These are phyloP conservation scores for Sylvietta virens DNA, from an alignment of 2,113 vertebrate species.

Conservation along the genomic window DNA sequence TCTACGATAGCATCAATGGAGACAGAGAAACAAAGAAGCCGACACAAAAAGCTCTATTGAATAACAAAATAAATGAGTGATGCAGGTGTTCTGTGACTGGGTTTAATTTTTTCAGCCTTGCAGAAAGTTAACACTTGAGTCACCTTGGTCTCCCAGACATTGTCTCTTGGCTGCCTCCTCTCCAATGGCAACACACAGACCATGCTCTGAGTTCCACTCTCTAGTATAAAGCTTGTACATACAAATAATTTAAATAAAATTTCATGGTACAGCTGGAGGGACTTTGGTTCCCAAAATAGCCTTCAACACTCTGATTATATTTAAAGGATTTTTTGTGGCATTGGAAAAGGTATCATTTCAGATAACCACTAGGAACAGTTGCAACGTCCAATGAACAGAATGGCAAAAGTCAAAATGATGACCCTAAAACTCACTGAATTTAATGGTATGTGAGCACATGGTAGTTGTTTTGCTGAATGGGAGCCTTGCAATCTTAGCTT, in stretches of 20 bases:
- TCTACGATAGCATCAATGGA: slow-evolving; percentile 43
- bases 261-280: neutral
- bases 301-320: neutral
- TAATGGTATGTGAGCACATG: neutral
- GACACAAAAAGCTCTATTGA: slow-evolving; percentile 47
- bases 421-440: neutral
- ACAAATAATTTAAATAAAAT: neutral
- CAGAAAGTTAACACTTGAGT: slow-evolving; percentile 25
- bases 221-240: neutral
- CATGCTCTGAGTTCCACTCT: neutral
- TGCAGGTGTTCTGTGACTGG: slow-evolving; percentile 47
- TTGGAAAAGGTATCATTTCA: neutral
- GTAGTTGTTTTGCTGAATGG: neutral
- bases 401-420: neutral
- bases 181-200: neutral
- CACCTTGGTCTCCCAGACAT: neutral
- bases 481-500: neutral
- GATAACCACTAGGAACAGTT: neutral
- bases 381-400: neutral
- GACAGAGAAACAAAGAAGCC: slow-evolving; percentile 25
- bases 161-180: neutral
- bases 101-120: neutral
- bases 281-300: neutral
- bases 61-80: slow-evolving; percentile 11
- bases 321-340: neutral